phyloP scores from a whole-genome alignment of 2,888 invertebrate species.

The Aelia acuminata region DNA sequence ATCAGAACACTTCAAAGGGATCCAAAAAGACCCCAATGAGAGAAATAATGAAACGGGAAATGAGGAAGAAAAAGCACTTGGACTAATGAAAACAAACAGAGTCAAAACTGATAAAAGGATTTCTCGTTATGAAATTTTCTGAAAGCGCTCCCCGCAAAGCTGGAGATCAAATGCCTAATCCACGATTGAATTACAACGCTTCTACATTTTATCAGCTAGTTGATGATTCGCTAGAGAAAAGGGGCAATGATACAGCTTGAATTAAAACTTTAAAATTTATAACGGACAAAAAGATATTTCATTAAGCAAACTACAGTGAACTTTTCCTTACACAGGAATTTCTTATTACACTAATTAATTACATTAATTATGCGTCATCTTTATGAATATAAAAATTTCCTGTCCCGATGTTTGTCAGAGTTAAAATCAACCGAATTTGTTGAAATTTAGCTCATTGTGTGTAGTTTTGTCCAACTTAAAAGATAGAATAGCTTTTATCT shows the following conservation, averaged over 20 bases:
- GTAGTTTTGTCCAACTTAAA: too few relatives aligned
- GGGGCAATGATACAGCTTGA: background rate
- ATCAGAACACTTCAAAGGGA: background rate
- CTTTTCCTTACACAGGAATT: background rate
- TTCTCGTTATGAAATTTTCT: constrained; percentile 24
- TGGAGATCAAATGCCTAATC: background rate
- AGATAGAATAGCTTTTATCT: too few relatives aligned
- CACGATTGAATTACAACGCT: background rate
- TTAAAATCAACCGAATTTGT: too few relatives aligned
- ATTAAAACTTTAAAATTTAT: background rate
- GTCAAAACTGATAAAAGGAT: constrained; percentile 28
- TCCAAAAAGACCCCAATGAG: background rate
- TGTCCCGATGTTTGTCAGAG: too few relatives aligned
- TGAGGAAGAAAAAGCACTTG: constrained; percentile 24
- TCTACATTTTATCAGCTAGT: background rate
- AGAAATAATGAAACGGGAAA: constrained; percentile 20
- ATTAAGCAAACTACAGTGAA: background rate
- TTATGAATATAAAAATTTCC: too few relatives aligned
- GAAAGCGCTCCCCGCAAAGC: background rate
- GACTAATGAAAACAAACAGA: constrained; percentile 24
- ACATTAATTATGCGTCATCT: too few relatives aligned
- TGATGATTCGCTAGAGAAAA: background rate
- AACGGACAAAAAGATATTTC: background rate
- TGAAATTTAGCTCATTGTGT: too few relatives aligned
- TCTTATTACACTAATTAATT: too few relatives aligned